Conservation (phyloP, 2,888 invertebrate genomes). For the Argyresthia albistria region DNA sequence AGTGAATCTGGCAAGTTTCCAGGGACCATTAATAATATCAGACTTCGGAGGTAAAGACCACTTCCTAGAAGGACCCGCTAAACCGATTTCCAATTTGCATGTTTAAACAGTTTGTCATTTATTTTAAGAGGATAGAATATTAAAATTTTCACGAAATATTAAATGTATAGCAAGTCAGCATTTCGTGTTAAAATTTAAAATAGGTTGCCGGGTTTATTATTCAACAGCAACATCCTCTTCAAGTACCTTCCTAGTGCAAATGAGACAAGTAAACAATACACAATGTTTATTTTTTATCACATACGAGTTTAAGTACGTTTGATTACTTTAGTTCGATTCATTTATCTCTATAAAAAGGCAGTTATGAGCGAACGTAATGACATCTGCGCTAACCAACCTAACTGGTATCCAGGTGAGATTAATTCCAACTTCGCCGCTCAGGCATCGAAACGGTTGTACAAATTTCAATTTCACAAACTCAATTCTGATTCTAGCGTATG, state of each 20-base stretch:
- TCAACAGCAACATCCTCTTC: too few species aligned
- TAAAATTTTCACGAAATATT: background rate
- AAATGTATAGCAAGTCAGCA: background rate
- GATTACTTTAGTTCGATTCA: too few species aligned
- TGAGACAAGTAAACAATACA: too few species aligned
- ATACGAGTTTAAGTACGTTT: too few species aligned
- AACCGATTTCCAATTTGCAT: constrained; percentile 10
- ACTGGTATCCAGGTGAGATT: background rate
- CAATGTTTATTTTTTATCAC: too few species aligned
- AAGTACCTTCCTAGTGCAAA: too few species aligned
- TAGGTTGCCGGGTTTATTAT: too few species aligned
- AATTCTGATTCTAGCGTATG: constrained; percentile 42
- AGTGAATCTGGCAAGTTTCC: constrained; percentile 41
- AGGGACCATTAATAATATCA: constrained; percentile 44
- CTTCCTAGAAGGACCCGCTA: constrained; percentile 26
- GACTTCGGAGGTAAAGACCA: constrained; percentile 38
- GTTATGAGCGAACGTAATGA: too few species aligned
- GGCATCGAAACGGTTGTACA: background rate
- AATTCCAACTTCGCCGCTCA: background rate
- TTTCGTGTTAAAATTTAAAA: too few species aligned
- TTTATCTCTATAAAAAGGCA: too few species aligned
- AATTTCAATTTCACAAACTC: constrained; percentile 26
- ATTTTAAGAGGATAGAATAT: constrained; percentile 1
- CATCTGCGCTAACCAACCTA: background rate
- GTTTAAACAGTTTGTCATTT: background rate